Conservation (phyloP, 2,888 invertebrate species). For the Chymomyza amoena region DNA sequence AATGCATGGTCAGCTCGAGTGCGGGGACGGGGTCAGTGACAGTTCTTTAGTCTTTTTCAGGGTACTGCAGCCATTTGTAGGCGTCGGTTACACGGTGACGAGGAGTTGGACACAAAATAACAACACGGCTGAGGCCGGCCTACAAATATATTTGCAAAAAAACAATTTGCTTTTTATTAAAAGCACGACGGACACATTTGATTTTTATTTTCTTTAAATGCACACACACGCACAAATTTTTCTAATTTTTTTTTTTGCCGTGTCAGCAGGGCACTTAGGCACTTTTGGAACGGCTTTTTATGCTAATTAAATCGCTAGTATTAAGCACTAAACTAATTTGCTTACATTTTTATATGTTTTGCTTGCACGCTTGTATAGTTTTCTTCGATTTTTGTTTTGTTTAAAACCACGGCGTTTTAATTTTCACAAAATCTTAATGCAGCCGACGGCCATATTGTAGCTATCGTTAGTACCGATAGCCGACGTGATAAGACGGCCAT, state of each 20-base stretch:
- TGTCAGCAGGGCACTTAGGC: constrained; percentile 46
- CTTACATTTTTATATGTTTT: constrained; percentile 66
- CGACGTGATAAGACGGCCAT: background rate
- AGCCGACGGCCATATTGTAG: constrained; percentile 28
- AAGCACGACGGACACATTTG: background rate
- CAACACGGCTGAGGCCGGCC: background rate
- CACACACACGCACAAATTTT: constrained; percentile 32
- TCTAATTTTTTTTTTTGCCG: constrained; percentile 40
- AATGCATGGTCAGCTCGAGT: constrained; percentile 19
- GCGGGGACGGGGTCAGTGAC: background rate
- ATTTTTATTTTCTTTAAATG: constrained; percentile 30
- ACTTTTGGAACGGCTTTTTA: constrained; percentile 38
- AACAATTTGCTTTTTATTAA: background rate
- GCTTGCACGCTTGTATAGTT: constrained; percentile 54
- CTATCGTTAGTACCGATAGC: background rate
- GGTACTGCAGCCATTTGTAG: background rate
- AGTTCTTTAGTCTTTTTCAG: background rate
- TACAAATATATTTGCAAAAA: background rate
- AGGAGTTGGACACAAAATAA: background rate
- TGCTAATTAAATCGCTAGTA: constrained; percentile 49
- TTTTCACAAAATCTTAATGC: constrained; percentile 31
- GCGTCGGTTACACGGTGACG: background rate
- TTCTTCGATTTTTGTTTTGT: constrained; percentile 6
- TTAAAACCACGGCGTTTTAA: constrained; percentile 53
- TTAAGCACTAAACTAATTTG: constrained; percentile 61